These are phyloP conservation scores for Nowickia ferox DNA, from an alignment of 2,888 invertebrate species.

Conservation along the genomic window DNA sequence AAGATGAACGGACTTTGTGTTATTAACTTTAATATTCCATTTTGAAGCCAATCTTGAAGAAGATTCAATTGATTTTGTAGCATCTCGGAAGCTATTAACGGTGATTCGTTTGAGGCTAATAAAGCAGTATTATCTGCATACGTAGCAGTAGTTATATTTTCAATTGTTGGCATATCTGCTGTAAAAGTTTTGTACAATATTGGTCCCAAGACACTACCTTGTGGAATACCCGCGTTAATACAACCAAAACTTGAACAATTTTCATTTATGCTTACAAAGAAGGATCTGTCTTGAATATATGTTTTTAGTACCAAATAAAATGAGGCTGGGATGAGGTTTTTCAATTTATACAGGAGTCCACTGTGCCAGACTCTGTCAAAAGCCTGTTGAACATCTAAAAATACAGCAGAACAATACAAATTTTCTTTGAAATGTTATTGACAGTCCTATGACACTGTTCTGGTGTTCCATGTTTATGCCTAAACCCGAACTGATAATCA, in stretches of 20 bases:
- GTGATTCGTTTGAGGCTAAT: too few relatives aligned
- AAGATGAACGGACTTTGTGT: too few relatives aligned
- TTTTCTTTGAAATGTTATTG: conserved; percentile 7
- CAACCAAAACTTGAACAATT: conserved; percentile 1
- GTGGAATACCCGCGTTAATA: conserved; percentile 17
- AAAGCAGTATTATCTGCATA: too few relatives aligned
- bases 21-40: too few relatives aligned
- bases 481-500: too few relatives aligned
- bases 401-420: conserved; percentile 20
- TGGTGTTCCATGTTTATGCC: conserved; percentile 29
- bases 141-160: too few relatives aligned
- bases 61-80: too few relatives aligned
- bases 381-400: conserved; percentile 33
- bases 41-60: too few relatives aligned
- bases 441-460: conserved; percentile 32
- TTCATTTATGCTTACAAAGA: conserved; percentile 1
- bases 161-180: too few relatives aligned
- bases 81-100: too few relatives aligned
- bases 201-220: conserved; percentile 21
- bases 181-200: background rate
- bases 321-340: conserved; percentile 17
- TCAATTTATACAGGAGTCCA: conserved; percentile 14
- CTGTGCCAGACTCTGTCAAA: conserved; percentile 8
- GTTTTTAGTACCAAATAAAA: background rate
- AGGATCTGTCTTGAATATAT: conserved; percentile 11